These are phyloP conservation scores for Tachycineta bicolor DNA, from an alignment of 2,113 vertebrate genomes.

Conservation along the genomic window DNA sequence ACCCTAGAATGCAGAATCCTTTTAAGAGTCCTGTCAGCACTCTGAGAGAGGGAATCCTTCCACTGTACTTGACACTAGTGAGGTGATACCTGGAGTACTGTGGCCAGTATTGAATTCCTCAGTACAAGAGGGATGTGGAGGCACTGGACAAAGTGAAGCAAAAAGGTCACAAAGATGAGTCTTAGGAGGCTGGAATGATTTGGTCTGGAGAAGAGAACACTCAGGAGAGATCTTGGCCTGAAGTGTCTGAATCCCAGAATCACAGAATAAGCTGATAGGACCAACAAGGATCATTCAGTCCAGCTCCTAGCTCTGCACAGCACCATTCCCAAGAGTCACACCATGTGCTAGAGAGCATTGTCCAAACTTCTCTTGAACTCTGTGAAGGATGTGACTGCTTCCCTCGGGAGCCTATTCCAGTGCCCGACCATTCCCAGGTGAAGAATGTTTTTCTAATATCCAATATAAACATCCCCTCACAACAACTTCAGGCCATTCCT, in stretches of 20 bases:
- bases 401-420: neutral
- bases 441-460: neutral
- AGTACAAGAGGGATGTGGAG: neutral
- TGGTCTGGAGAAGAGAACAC: neutral
- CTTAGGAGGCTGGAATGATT: neutral
- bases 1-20: neutral
- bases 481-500: neutral
- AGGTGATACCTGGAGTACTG: neutral
- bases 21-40: neutral
- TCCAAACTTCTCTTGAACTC: neutral
- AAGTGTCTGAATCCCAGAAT: neutral
- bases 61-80: neutral
- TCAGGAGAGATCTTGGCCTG: neutral
- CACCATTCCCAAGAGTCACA: no score
- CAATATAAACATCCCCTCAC: neutral
- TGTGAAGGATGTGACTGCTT: no score
- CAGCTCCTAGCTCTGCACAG: neutral
- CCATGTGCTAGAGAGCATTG: neutral
- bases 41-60: neutral
- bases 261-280: neutral
- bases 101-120: neutral
- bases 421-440: rapidly evolving
- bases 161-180: neutral
- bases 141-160: neutral
- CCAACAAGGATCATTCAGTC: neutral